These are phyloP conservation scores for Hypomesus transpacificus DNA, from an alignment of 2,113 vertebrate genomes.

Conservation along the genomic window DNA sequence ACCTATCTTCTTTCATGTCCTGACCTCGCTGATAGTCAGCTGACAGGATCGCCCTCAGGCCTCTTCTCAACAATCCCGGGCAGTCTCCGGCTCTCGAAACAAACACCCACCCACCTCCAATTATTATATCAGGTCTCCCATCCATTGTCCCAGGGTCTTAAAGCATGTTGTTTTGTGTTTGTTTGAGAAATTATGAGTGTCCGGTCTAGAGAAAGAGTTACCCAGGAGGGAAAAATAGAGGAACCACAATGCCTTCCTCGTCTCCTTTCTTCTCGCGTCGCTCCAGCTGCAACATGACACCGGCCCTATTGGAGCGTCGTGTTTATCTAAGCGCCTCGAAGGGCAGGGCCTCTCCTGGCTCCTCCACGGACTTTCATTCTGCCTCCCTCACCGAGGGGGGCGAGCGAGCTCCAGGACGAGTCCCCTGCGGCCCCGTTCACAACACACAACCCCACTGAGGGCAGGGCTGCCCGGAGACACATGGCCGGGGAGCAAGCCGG, in stretches of 20 bases:
- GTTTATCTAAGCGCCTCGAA: conserved; percentile 73
- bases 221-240: conserved; percentile 58
- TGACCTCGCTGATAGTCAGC: conserved; percentile 53
- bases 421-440: too few relatives aligned
- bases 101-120: conserved; percentile 33
- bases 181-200: conserved; percentile 67
- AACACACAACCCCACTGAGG: too few relatives aligned
- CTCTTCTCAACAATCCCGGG: conserved; percentile 13
- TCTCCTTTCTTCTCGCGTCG: conserved; percentile 64
- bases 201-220: conserved; percentile 56
- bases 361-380: conserved; percentile 67
- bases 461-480: too few relatives aligned
- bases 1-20: conserved; percentile 50
- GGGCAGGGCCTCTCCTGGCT: conserved; percentile 62
- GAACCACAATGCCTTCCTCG: conserved; percentile 69
- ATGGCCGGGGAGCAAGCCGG: too few relatives aligned
- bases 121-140: conserved; percentile 71
- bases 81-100: conserved; percentile 5
- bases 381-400: conserved; percentile 47
- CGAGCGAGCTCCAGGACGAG: too few relatives aligned
- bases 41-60: conserved; percentile 49
- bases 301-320: conserved; percentile 62
- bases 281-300: conserved; percentile 67
- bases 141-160: conserved; percentile 61
- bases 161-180: conserved; percentile 66